Evolutionary conservation across 2,113 vertebrate species (phyloP).

Genomic region (Saguinus imperator): DNA sequence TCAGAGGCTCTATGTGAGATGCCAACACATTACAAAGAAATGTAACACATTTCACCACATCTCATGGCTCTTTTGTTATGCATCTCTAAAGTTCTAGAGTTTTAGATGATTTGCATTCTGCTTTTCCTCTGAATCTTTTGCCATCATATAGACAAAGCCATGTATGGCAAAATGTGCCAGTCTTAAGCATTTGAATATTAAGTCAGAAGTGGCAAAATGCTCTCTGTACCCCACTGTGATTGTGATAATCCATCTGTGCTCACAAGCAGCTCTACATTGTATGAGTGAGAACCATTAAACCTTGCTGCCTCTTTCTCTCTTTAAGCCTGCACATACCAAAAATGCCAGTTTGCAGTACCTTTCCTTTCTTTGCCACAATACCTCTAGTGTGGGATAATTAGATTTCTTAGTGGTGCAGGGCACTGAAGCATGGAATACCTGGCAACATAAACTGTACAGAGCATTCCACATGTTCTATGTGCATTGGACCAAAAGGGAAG

Average conservation of each 20-base stretch:
- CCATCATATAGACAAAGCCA: background rate
- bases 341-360: too few species aligned
- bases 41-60: background rate
- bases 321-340: background rate
- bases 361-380: background rate
- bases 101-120: background rate
- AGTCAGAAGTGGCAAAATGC: background rate
- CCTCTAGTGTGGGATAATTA: background rate
- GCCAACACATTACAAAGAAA: background rate
- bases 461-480: background rate
- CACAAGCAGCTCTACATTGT: background rate
- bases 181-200: background rate
- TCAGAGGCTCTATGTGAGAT: background rate
- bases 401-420: background rate
- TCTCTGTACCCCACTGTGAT: too few species aligned
- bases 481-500: background rate
- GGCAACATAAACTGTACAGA: background rate
- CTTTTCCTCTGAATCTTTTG: background rate
- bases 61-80: background rate
- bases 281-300: background rate
- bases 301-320: background rate
- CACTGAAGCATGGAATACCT: background rate
- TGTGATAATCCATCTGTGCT: background rate
- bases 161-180: background rate
- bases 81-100: background rate